Percentiles rank a stretch among this genome's conserved stretches.
Conservation (phyloP, 1,140 invertebrate species). For the Drosophila sulfurigaster region DNA sequence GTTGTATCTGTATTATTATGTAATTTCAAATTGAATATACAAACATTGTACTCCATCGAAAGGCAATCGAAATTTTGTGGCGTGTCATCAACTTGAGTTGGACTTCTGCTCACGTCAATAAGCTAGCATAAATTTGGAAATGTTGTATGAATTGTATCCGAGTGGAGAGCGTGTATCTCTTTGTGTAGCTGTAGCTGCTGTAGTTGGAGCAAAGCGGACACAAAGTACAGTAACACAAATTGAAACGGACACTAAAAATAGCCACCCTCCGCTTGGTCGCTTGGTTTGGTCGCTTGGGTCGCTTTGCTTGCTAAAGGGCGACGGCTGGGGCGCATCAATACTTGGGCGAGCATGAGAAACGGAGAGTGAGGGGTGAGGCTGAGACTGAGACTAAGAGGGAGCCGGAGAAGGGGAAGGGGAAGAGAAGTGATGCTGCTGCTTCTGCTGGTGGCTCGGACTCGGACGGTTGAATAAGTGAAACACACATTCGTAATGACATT, state of each 20-base stretch:
- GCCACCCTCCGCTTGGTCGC: slow-evolving; percentile 57
- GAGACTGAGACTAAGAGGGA: neutral
- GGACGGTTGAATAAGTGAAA: slow-evolving; percentile 72
- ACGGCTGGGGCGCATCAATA: slow-evolving; percentile 77
- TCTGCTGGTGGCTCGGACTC: slow-evolving; percentile 32
- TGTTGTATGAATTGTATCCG: neutral
- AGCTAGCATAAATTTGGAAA: neutral
- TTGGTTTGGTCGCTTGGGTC: neutral
- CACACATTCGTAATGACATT: slow-evolving; percentile 71
- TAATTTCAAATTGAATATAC: no score
- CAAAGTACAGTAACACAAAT: slow-evolving; percentile 76
- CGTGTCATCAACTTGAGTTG: neutral
- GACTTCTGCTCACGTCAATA: neutral
- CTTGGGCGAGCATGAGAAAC: neutral
- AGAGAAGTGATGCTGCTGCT: no score
- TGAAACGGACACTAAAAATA: slow-evolving; percentile 78
- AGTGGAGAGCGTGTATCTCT: slow-evolving; percentile 5
- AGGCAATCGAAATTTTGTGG: neutral
- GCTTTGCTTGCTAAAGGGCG: slow-evolving; percentile 19
- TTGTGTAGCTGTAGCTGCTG: slow-evolving; percentile 5
- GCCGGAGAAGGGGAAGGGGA: neutral
- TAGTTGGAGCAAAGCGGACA: slow-evolving; percentile 38
- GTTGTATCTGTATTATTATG: no score
- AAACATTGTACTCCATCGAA: no score
- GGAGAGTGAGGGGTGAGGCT: slow-evolving; percentile 2